Conservation (phyloP, 2,888 invertebrate species). For the Caenorhabditis doughertyi region DNA sequence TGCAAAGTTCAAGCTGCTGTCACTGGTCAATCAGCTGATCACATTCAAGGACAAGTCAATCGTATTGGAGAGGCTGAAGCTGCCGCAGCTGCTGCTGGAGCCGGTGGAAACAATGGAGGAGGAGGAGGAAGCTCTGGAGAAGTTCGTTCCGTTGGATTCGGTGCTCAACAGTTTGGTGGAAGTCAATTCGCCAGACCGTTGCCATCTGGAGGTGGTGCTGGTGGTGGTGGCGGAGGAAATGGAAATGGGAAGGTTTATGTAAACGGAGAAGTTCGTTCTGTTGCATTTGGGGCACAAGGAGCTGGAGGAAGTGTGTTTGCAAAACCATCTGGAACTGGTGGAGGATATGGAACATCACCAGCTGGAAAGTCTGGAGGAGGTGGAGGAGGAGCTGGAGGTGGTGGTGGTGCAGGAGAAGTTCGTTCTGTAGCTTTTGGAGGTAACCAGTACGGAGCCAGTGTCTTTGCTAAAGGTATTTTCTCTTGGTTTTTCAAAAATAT, state of each 20-base stretch:
- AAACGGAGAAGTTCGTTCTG: conserved; percentile 54
- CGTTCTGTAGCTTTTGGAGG: conserved; percentile 45
- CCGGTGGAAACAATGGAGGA: conserved; percentile 2
- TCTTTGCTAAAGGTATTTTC: conserved; percentile 23
- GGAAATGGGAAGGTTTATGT: conserved; percentile 15
- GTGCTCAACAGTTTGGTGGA: conserved; percentile 44
- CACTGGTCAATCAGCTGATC: conserved; percentile 58
- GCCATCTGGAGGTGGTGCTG: conserved; percentile 39
- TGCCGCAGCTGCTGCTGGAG: conserved; percentile 28
- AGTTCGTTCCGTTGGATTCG: conserved; percentile 47
- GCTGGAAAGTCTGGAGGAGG: conserved; percentile 20
- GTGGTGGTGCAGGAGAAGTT: conserved; percentile 33
- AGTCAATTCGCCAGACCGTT: conserved; percentile 35
- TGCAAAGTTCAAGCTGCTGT: conserved; percentile 43
- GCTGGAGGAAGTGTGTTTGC: conserved; percentile 25
- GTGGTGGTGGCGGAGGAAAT: conserved; percentile 23
- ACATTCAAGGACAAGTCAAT: conserved; percentile 47
- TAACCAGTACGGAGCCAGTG: conserved; percentile 38
- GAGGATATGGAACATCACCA: conserved; percentile 19
- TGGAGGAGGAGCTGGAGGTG: conserved; percentile 8
- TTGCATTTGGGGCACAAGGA: conserved; percentile 44
- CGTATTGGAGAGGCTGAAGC: conserved; percentile 31
- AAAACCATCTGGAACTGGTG: conserved; percentile 19
- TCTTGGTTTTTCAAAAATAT: no score
- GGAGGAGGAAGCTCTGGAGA: conserved; percentile 34